Conservation (phyloP, 2,113 vertebrate species). For the Tangachromis dhanisi region DNA sequence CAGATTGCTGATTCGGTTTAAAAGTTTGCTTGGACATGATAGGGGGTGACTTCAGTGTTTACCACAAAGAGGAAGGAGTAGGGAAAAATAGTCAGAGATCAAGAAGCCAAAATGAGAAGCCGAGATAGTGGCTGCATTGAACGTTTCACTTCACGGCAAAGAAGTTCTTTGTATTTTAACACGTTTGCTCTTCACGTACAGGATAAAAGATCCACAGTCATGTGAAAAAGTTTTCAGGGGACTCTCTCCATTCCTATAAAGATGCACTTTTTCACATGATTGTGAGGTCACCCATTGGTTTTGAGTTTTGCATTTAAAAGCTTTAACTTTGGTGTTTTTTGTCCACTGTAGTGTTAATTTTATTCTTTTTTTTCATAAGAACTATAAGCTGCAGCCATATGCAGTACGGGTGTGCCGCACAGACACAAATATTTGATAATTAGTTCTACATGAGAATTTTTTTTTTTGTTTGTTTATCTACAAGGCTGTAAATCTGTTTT, state of each 20-base stretch:
- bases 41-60: background rate
- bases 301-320: background rate
- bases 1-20: background rate
- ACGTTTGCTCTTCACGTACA: background rate
- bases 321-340: background rate
- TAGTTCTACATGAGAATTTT: fast-evolving
- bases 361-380: background rate
- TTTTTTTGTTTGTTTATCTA: background rate
- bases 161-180: background rate
- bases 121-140: background rate
- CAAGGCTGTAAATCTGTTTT: background rate
- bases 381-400: background rate
- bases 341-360: background rate
- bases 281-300: background rate
- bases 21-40: background rate
- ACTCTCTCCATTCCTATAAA: background rate
- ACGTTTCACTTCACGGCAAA: background rate
- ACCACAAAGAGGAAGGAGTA: background rate
- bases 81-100: background rate
- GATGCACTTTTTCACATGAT: background rate
- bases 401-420: background rate
- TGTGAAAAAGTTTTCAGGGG: background rate
- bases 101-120: background rate
- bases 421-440: background rate
- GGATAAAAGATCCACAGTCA: background rate